phyloP scores from a whole-genome alignment of 2,888 invertebrate species.

The Formica aserva region DNA sequence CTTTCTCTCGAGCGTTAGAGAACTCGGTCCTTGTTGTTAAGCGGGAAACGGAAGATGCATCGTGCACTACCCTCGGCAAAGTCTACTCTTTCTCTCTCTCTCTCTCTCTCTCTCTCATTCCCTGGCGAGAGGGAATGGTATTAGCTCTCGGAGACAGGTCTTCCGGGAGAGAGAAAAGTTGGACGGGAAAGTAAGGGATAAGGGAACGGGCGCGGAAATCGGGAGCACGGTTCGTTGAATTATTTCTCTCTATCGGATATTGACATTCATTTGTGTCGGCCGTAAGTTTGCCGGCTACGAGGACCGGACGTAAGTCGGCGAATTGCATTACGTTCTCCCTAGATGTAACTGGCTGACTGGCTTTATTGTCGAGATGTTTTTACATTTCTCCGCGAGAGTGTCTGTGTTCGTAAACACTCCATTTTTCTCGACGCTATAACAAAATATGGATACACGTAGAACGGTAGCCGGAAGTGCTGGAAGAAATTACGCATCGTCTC shows the following conservation, averaged over 20 bases:
- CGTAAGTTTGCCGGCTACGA: slow-evolving; percentile 55
- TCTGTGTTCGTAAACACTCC: background rate
- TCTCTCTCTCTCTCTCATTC: slow-evolving; percentile 38
- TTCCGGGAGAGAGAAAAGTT: slow-evolving; percentile 66
- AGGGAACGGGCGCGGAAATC: slow-evolving; percentile 39
- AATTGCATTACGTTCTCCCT: slow-evolving; percentile 63
- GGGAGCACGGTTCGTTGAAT: slow-evolving; percentile 65
- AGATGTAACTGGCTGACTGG: background rate
- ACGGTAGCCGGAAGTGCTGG: too few species aligned
- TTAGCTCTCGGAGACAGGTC: slow-evolving; percentile 65
- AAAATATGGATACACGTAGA: background rate
- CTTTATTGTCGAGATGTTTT: slow-evolving; percentile 30
- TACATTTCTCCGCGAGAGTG: background rate
- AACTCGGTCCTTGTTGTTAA: slow-evolving; percentile 47
- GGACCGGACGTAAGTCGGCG: slow-evolving; percentile 61
- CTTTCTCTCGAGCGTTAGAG: slow-evolving; percentile 58
- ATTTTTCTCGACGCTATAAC: background rate
- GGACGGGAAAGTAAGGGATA: slow-evolving; percentile 37
- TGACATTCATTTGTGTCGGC: slow-evolving; percentile 61
- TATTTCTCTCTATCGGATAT: slow-evolving; percentile 69
- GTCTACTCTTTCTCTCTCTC: slow-evolving; percentile 49
- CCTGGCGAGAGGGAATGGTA: slow-evolving; percentile 60
- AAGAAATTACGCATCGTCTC: background rate
- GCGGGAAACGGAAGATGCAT: slow-evolving; percentile 39
- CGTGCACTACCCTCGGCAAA: slow-evolving; percentile 40